phyloP scores from a whole-genome alignment of 2,113 vertebrate species.

The Bothrops jararaca region DNA sequence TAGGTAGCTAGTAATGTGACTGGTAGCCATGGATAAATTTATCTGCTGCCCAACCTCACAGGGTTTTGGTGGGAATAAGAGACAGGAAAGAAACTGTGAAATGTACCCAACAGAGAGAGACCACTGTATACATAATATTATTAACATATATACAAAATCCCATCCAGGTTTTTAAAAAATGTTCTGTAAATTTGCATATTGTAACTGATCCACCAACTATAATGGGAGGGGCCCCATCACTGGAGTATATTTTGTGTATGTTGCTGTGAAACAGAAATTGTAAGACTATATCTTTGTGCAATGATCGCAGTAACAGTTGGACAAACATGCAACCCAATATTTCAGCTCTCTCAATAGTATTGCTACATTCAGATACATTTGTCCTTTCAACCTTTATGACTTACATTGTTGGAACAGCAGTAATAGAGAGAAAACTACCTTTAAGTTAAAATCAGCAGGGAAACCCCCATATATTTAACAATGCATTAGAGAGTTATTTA shows the following conservation, averaged over 20 bases:
- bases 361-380: slow-evolving; percentile 51
- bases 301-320: slow-evolving; percentile 69
- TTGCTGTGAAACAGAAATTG: slow-evolving; percentile 62
- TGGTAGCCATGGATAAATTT: not conserved
- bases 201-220: slow-evolving; percentile 53
- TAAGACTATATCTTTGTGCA: slow-evolving; percentile 50
- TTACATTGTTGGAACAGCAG: slow-evolving; percentile 63
- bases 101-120: not conserved
- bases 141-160: slow-evolving; percentile 2
- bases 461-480: slow-evolving; percentile 29
- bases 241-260: slow-evolving; percentile 33
- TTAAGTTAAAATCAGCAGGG: slow-evolving; percentile 61
- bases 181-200: slow-evolving; percentile 46
- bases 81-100: not conserved
- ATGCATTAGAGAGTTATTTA: not conserved
- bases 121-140: not conserved
- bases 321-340: slow-evolving; percentile 78
- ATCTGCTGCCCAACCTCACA: not conserved
- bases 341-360: slow-evolving; percentile 60
- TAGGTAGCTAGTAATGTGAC: not conserved
- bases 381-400: slow-evolving; percentile 67
- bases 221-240: slow-evolving; percentile 55
- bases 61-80: not conserved
- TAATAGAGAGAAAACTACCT: slow-evolving; percentile 49
- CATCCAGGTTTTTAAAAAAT: slow-evolving; percentile 36